Evolutionary conservation across 2,888 invertebrate species (phyloP).

Genomic region (Deroplatys truncata): DNA sequence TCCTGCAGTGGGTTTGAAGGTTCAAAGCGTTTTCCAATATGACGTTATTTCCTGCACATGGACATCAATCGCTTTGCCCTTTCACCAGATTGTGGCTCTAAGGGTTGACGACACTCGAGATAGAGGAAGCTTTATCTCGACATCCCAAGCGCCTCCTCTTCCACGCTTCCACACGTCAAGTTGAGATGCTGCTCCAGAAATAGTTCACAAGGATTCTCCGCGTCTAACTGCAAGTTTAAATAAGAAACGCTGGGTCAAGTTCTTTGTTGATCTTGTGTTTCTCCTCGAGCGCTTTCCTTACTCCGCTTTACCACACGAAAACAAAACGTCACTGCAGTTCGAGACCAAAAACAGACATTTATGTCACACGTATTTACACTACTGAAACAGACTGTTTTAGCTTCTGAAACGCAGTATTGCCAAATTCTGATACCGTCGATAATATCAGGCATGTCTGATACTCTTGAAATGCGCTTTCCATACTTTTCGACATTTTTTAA

Average conservation of each 20-base stretch:
- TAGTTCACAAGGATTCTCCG: background rate
- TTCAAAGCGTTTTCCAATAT: no score
- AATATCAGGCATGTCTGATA: no score
- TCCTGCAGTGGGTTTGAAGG: no score
- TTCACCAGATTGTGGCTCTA: background rate
- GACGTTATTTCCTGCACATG: background rate
- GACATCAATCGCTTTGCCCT: background rate
- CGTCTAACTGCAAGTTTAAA: background rate
- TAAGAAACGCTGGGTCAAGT: background rate
- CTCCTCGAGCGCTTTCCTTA: background rate
- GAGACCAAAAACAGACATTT: no score
- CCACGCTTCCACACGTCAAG: constrained; percentile 7
- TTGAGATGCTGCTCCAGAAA: background rate
- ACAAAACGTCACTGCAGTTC: background rate
- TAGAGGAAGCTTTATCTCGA: background rate
- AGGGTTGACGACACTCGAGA: background rate
- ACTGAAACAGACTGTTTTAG: no score
- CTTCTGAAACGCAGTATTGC: no score
- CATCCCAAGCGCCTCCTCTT: background rate
- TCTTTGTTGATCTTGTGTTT: background rate
- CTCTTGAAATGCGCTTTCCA: no score
- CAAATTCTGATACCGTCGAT: no score
- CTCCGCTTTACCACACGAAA: background rate
- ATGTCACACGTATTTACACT: no score
- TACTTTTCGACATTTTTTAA: no score